Percentiles rank a stretch among this genome's conserved stretches.
Evolutionary conservation across 2,113 vertebrate genomes (phyloP).

Genomic region (Vanacampus margaritifer): DNA sequence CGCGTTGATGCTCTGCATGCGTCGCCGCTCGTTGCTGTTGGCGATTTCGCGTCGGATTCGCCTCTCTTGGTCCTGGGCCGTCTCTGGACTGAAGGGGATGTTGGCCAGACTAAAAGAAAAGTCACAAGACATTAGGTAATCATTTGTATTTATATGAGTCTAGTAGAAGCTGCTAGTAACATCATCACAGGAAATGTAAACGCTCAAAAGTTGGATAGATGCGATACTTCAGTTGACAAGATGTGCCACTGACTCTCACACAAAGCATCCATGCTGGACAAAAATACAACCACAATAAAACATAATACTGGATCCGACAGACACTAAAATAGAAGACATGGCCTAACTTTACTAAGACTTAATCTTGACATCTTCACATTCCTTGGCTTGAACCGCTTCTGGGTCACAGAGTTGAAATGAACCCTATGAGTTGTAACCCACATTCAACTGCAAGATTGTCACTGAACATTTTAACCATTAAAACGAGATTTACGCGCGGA

Average conservation of each 20-base stretch:
- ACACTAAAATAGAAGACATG: constrained; percentile 7
- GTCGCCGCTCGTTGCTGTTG: constrained; percentile 95
- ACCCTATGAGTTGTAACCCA: constrained; percentile 24
- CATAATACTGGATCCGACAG: neutral
- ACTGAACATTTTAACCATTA: constrained; percentile 11
- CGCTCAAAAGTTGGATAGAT: neutral
- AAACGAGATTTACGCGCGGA: neutral
- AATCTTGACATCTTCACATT: constrained; percentile 26
- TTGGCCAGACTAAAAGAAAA: constrained; percentile 82
- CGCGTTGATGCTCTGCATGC: constrained; percentile 99
- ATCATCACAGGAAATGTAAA: neutral
- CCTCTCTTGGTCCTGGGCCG: constrained; percentile 94
- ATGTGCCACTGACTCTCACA: neutral
- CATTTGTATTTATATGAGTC: neutral
- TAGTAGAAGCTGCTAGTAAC: neutral
- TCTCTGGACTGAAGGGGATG: constrained; percentile 95
- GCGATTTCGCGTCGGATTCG: constrained; percentile 95
- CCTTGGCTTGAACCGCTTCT: constrained; percentile 1
- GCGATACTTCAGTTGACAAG: neutral
- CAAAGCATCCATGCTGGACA: neutral
- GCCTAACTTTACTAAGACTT: neutral
- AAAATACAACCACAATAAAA: neutral
- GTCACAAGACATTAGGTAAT: neutral
- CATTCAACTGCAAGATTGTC: neutral
- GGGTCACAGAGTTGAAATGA: constrained; percentile 35